A percentile compares a stretch with the other conserved stretches of the same genome.
Evolutionary conservation across 2,113 vertebrate genomes (phyloP).

Genomic region (Trematomus loennbergii): DNA sequence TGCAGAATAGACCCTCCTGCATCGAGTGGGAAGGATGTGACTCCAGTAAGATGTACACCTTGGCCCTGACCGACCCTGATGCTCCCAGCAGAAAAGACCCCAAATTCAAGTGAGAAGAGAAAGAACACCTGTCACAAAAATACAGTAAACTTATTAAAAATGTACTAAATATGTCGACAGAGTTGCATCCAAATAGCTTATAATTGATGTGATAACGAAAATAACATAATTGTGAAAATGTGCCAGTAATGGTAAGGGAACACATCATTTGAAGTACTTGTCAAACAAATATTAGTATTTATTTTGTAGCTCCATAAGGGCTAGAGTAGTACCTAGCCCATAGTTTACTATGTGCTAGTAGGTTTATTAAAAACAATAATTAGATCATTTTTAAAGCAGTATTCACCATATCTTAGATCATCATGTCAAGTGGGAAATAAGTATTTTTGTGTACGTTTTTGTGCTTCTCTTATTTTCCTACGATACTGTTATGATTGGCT

Average conservation of each 20-base stretch:
- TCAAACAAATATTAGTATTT: too few relatives aligned
- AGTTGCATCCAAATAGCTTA: neutral
- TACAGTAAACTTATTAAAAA: too few relatives aligned
- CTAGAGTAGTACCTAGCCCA: neutral
- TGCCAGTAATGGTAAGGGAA: too few relatives aligned
- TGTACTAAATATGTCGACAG: neutral
- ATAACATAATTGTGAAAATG: too few relatives aligned
- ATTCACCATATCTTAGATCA: neutral
- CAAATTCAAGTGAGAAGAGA: constrained; percentile 87
- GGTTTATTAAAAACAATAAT: too few relatives aligned
- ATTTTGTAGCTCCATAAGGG: neutral
- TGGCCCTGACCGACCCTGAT: constrained; percentile 94
- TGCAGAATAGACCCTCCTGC: constrained; percentile 89
- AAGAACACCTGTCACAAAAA: neutral
- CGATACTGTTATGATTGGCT: too few relatives aligned
- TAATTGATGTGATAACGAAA: too few relatives aligned
- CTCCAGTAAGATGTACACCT: constrained; percentile 90
- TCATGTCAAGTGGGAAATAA: neutral
- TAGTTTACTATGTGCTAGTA: neutral
- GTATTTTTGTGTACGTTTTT: neutral
- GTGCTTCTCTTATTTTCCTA: too few relatives aligned
- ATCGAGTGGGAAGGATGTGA: constrained; percentile 92
- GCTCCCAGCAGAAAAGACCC: constrained; percentile 94
- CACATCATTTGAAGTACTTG: too few relatives aligned
- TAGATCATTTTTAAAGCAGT: neutral